Evolutionary conservation across 2,797 vertebrate species (phyloP), one percentile per base, ranked within the genome.

Genomic region (Labroides dimidiatus): DNA sequence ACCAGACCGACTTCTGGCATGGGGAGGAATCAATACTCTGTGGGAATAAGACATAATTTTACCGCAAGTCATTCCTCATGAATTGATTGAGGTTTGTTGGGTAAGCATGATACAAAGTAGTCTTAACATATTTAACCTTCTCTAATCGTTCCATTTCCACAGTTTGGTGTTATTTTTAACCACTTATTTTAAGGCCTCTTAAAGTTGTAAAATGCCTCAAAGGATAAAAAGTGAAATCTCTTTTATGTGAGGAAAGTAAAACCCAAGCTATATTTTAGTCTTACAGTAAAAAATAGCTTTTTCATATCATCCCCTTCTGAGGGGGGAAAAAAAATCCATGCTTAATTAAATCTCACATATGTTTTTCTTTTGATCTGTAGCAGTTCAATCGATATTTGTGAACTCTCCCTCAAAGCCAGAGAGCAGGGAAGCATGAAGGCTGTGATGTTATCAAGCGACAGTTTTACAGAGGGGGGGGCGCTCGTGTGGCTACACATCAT

Each of bases 391-490:
- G 58, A 81, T 90, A 75, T 78, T 82, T 77, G 81, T 15, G 27
- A 80, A 62, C 57, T 77, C 78, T 23, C 61, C 75, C 85, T 84
- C 63, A 68, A 78, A 87, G 83, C 73, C 77, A 65, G 74, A 72
- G 52, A 12, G 75, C 58, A 55, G 80, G 69, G 58, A 82, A 77
- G 77, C 82, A 77, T 81, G 75, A 77, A 66, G 77, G 68, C 54
- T 60, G 84, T 74, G 85, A 88, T 87, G 72, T 80, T 87, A 88
- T 90, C 87, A 72, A 76, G 80, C 64, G 72, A 81, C 58, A 52
- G 13, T 78, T 86, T 84, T 83, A 49, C 21, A 24, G 48, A 2
- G 15, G 37, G 37, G 62, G 58, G 42, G 64, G 16, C 8, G 69
- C 66, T 85, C 45, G 72, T 41, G 75, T 82, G 77, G 84, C 69